phyloP scores from a whole-genome alignment of 2,113 vertebrate species.

The Actenoides hombroni region DNA sequence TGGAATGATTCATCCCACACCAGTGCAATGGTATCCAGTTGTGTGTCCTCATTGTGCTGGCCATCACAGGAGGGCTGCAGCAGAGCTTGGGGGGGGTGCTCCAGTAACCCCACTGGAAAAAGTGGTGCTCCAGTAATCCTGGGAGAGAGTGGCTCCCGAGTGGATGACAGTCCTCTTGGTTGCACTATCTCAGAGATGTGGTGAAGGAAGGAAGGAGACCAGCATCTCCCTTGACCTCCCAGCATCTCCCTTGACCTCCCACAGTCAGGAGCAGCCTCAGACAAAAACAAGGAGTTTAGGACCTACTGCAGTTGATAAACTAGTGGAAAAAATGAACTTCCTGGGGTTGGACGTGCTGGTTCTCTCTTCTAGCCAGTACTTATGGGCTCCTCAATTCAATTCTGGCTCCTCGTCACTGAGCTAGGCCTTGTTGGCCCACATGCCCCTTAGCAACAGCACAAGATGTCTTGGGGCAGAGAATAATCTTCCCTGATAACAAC shows the following conservation, averaged over 20 bases:
- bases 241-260: background rate
- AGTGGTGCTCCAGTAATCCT: background rate
- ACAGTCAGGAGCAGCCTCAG: background rate
- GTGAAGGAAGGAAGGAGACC: background rate
- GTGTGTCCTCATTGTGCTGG: background rate
- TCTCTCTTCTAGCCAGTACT: background rate
- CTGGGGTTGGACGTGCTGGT: background rate
- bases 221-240: background rate
- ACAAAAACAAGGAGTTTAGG: background rate
- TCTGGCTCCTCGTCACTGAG: background rate
- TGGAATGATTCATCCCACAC: background rate
- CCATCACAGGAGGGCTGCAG: background rate
- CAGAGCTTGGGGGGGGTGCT: background rate
- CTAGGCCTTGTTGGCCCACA: background rate
- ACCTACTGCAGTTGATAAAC: background rate
- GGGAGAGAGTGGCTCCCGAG: background rate
- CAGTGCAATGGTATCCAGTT: background rate
- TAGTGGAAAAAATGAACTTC: background rate
- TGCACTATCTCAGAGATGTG: background rate
- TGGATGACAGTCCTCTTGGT: background rate
- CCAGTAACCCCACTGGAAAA: background rate
- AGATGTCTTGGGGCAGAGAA: background rate
- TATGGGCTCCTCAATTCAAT: background rate
- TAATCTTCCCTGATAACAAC: background rate
- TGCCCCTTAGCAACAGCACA: accelerated